Base-by-base conservation (phyloP, 2,888 invertebrate genomes). In the Leuctra nigra region DNA sequence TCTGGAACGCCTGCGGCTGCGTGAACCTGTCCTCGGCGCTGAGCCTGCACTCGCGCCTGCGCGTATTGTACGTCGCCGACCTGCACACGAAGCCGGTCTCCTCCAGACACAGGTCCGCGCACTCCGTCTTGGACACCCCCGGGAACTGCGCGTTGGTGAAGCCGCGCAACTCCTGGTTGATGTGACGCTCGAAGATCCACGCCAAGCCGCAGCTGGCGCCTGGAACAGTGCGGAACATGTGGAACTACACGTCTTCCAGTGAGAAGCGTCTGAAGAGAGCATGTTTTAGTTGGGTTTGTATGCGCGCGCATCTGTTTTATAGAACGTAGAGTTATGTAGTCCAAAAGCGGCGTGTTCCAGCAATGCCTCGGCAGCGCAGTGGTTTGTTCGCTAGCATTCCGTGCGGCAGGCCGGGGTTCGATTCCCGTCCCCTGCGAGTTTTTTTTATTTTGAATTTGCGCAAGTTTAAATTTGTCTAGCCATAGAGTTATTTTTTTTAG, bases 1-100 rank as follows among this genome's bases (percentile, higher is more conserved):
- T 65, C 54, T 68, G 65, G 64, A 76, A 73, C 54, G 74, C 74
- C 56, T 71, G 70, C 6, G 76, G 74, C 59, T 74, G 74, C 35
- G 75, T 73, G 60, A 73, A 70, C 39, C 76, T 67, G 64, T 77
- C 75, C 59, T 78, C 75, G 22, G 72, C 69, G 61, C 73, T 74
- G 58, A 77, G 66, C 39, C 73, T 70, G 64, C 76, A 77, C 53
- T 73, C 71, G 16, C 68, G 66, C 48, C 68, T 67, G 57, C 70
- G 68, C 65, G 75, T 72, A 64, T 76, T 75, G 66, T 75, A 78
- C 56, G 73, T 75, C 55, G 74, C 77, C 22, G 76, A 76, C 47
- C 71, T 69, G 64, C 77, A 77, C 44, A 71, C 69, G 63, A 77
- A 77, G 29, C 70, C 66, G 48, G 70, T 65, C 64, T 77, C 77